Conservation (phyloP, 2,113 vertebrate genomes). For the Platichthys stellatus region DNA sequence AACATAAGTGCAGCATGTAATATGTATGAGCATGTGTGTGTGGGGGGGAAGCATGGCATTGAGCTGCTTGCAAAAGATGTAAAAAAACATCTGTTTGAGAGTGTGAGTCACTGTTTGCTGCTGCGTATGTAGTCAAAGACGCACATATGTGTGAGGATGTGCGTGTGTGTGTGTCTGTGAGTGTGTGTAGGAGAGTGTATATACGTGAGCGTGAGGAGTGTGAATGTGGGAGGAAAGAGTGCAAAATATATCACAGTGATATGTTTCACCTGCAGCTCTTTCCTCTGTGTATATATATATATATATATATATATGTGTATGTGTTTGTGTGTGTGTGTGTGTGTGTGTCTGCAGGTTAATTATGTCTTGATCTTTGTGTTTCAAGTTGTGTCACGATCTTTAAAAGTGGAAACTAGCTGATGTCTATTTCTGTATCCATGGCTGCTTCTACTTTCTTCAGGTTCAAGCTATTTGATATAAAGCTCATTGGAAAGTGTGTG, state of each 20-base stretch:
- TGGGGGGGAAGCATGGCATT: conserved; percentile 16
- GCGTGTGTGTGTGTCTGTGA: not conserved
- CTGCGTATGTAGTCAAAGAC: conserved; percentile 38
- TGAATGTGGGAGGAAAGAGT: conserved; percentile 17
- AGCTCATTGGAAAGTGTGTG: not conserved
- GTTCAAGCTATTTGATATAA: not conserved
- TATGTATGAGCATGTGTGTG: conserved; percentile 59
- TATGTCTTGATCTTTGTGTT: not conserved
- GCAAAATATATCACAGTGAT: conserved; percentile 22
- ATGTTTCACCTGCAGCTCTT: conserved; percentile 26
- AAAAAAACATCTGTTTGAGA: conserved; percentile 64
- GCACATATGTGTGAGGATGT: conserved; percentile 12
- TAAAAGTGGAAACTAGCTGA: not conserved
- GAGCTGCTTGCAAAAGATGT: conserved; percentile 38
- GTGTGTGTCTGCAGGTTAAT: too few species aligned
- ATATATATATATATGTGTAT: not conserved
- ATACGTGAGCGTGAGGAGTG: not conserved
- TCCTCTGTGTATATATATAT: not conserved
- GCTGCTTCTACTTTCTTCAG: not conserved
- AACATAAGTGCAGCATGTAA: conserved; percentile 60
- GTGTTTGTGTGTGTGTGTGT: not conserved
- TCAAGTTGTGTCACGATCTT: conserved; percentile 2
- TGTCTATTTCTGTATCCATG: not conserved
- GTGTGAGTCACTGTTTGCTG: conserved; percentile 62
- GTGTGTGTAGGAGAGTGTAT: not conserved